Base-by-base conservation (phyloP, 2,888 invertebrate genomes). In the Orthosia gracilis region DNA sequence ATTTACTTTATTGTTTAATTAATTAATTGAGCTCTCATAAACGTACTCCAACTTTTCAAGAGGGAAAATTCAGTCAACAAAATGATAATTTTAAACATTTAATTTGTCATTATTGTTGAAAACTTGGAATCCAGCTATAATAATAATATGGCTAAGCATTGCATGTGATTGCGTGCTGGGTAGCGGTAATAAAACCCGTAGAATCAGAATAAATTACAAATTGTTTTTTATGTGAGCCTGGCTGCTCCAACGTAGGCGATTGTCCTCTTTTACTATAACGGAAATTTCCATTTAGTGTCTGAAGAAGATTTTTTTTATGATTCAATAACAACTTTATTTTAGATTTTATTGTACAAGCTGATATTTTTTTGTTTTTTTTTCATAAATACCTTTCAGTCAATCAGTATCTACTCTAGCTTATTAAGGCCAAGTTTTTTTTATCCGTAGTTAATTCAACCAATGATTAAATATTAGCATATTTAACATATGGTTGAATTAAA, bases 251-350 rank as follows among this genome's bases (percentile, higher is more conserved):
- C 70, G 55, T 57, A 67, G 79, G 72, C 79, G 63, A 76, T 78
- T 85, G 78, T 82, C 79, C 77, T 74, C 79, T 66, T 75, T 70
- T 70, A 62, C 50, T 18, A 66, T 69, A 75, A 62, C 61, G 62
- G 80, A 75, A 73, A 68, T 73, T 78, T 72, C 45, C 64, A 80
- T 72, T 71, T 69, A 59, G 31, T 67, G 67, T 45, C 62, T 54
- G 18, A 52, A 73, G 45, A 71, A 62, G 17, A n/a, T 55, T n/a
- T 23, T 45, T 40, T 50, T 31, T 17, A 26, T 31, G 52, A 26
- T 66, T 58, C 62, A 62, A 23, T 74, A 68, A 63, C 17, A 65
- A 61, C 58, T 68, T 26, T 49, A 49, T 13, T 18, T 55, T n/a
- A 13, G 18, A n/a, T 21, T 9, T 40, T 11, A 23, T 7, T 50